Percentiles rank a stretch among this genome's conserved stretches.
phyloP scores from a whole-genome alignment of 1,140 invertebrate species.

The Phenacoccus solenopsis region DNA sequence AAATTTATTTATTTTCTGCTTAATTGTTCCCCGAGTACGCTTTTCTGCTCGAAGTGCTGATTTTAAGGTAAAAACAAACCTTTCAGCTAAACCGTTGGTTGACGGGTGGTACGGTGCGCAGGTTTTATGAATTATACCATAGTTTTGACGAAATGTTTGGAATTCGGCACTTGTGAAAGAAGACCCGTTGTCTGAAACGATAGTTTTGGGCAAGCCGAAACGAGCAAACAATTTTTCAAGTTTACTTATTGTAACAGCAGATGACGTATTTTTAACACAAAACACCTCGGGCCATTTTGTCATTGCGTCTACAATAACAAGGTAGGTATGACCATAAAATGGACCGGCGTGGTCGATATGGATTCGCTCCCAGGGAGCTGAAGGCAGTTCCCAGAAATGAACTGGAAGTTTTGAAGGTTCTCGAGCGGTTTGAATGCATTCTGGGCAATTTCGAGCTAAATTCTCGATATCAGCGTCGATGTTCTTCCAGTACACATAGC shows the following conservation, averaged over 20 bases:
- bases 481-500: slow-evolving; percentile 36
- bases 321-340: slow-evolving; percentile 31
- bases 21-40: too few species aligned
- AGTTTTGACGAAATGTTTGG: slow-evolving; percentile 24
- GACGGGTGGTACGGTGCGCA: slow-evolving; percentile 28
- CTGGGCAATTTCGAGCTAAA: slow-evolving; percentile 28
- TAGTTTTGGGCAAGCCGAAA: slow-evolving; percentile 25
- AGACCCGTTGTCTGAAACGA: slow-evolving; percentile 30
- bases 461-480: slow-evolving; percentile 35
- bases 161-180: slow-evolving; percentile 27
- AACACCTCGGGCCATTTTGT: slow-evolving; percentile 37
- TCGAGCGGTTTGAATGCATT: slow-evolving; percentile 21
- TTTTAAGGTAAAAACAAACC: slow-evolving; percentile 34
- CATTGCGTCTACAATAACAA: slow-evolving; percentile 36
- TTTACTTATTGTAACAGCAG: slow-evolving; percentile 12
- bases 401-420: slow-evolving; percentile 23
- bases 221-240: slow-evolving; percentile 27
- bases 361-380: slow-evolving; percentile 23
- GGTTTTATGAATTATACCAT: slow-evolving; percentile 26
- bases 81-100: slow-evolving; percentile 30
- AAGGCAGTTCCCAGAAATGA: slow-evolving; percentile 19
- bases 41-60: slow-evolving; percentile 25
- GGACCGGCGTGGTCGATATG: slow-evolving; percentile 31
- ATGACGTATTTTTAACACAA: slow-evolving; percentile 10
- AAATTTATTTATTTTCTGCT: too few species aligned